phyloP scores from a whole-genome alignment of 2,888 invertebrate species.

The Capitulum mitella region DNA sequence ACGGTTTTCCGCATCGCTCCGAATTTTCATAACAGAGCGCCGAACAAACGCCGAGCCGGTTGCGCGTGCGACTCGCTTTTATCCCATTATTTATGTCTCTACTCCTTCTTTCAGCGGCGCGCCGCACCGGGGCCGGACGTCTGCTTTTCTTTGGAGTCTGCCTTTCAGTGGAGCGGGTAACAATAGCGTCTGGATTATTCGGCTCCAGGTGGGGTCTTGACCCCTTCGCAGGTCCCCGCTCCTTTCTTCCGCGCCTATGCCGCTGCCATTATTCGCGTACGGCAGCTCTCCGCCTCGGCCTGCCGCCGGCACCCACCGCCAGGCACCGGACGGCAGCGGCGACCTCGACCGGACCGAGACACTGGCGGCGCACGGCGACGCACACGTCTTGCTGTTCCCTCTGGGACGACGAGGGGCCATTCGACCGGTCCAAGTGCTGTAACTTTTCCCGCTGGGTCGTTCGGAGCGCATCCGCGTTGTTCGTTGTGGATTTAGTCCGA shows the following conservation, averaged over 20 bases:
- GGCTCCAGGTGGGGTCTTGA: constrained; percentile 11
- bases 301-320: no score
- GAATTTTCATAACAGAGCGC: background rate
- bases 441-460: no score
- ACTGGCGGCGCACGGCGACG: no score
- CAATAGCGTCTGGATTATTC: background rate
- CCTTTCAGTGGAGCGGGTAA: background rate
- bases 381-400: no score
- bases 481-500: no score
- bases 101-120: background rate
- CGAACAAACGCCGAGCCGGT: background rate
- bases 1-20: background rate
- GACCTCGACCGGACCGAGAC: no score
- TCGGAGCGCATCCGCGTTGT: no score
- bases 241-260: background rate
- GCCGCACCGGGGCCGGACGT: background rate
- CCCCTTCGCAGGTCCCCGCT: background rate
- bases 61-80: background rate
- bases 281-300: no score
- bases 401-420: no score
- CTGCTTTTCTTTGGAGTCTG: background rate
- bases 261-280: background rate
- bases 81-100: constrained; percentile 14
- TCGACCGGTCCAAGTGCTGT: no score
- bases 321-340: background rate